Evolutionary conservation across 2,113 vertebrate species (phyloP).

Genomic region (Spea multiplicata): DNA sequence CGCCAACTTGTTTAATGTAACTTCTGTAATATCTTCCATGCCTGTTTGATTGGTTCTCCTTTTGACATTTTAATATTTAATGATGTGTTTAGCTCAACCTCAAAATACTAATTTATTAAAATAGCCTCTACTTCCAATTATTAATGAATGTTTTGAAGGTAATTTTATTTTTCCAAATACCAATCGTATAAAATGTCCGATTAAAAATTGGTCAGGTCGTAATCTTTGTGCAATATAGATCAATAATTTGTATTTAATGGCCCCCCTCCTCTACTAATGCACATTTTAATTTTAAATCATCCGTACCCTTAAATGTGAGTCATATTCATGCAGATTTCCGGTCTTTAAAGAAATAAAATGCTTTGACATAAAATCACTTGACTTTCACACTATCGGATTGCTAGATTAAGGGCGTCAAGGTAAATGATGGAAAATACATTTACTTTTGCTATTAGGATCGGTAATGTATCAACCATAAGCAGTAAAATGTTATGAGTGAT

Average conservation of each 20-base stretch:
- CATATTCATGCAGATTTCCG: neutral
- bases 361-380: constrained; percentile 16
- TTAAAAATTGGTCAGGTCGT: too few relatives aligned
- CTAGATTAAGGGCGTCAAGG: neutral
- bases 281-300: too few relatives aligned
- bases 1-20: too few relatives aligned
- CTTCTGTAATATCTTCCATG: too few relatives aligned
- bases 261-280: too few relatives aligned
- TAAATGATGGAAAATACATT: constrained; percentile 1
- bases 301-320: too few relatives aligned
- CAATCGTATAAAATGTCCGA: too few relatives aligned
- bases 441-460: constrained; percentile 10
- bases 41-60: too few relatives aligned
- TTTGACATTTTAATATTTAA: too few relatives aligned
- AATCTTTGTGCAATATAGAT: too few relatives aligned
- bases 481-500: constrained; percentile 10
- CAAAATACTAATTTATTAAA: constrained; percentile 1
- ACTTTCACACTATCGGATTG: neutral
- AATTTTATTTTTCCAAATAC: too few relatives aligned
- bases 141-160: neutral
- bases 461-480: constrained; percentile 9
- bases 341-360: constrained; percentile 11
- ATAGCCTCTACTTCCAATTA: neutral
- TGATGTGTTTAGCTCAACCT: neutral
- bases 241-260: too few relatives aligned